A percentile compares a stretch with the other conserved stretches of the same genome.
These are phyloP conservation scores for Todus mexicanus DNA, from an alignment of 2,797 vertebrate genomes.

Conservation along the genomic window DNA sequence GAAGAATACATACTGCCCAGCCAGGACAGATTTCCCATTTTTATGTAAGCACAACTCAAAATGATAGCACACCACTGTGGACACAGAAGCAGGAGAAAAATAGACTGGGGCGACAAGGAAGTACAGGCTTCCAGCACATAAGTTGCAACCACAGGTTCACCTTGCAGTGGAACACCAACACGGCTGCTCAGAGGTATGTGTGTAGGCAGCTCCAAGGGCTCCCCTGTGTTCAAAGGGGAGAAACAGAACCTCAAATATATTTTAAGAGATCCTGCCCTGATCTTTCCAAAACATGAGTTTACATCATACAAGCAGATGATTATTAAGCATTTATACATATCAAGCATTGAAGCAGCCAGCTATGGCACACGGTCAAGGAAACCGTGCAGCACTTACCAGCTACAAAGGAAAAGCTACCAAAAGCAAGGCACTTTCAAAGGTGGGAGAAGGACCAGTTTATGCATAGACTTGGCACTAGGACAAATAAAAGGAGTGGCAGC, in stretches of 20 bases:
- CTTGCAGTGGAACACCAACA: neutral
- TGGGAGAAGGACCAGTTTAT: neutral
- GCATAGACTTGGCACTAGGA: neutral
- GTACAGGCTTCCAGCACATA: neutral
- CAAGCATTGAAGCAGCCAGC: neutral
- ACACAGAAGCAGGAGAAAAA: neutral
- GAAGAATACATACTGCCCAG: neutral
- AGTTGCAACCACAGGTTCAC: neutral
- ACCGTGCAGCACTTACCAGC: neutral
- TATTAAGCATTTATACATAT: neutral
- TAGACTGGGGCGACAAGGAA: neutral
- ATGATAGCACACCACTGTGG: neutral
- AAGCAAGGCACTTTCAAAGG: neutral
- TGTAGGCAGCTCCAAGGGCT: neutral
- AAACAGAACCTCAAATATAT: neutral
- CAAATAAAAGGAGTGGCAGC: neutral
- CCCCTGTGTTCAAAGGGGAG: neutral
- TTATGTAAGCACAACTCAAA: neutral
- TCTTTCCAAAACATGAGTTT: neutral
- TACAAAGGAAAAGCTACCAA: neutral
- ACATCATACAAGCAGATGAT: neutral
- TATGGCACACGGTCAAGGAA: neutral
- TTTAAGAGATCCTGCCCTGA: neutral
- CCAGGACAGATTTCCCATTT: neutral
- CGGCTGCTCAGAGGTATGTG: fast-evolving